Evolutionary conservation across 2,113 vertebrate genomes (phyloP).

Genomic region (Tympanuchus pallidicinctus): DNA sequence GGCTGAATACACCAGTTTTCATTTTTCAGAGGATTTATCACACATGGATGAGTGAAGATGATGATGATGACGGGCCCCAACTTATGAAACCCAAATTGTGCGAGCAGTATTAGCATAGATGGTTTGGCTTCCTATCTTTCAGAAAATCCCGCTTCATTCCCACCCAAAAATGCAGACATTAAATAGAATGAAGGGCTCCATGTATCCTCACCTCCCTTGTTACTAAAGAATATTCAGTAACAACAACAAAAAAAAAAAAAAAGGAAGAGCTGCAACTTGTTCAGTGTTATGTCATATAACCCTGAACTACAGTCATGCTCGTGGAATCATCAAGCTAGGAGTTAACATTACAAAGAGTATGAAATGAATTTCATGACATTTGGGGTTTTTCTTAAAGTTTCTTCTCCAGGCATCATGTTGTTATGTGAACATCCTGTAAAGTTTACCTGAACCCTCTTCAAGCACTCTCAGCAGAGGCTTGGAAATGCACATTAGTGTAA

Average conservation of each 20-base stretch:
- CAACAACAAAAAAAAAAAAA: background rate
- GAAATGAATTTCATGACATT: slow-evolving; percentile 28
- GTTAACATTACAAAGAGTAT: background rate
- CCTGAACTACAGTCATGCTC: background rate
- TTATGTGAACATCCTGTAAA: slow-evolving; percentile 14
- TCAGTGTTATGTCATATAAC: slow-evolving; percentile 17
- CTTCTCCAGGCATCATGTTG: slow-evolving; percentile 66
- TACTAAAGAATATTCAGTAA: background rate
- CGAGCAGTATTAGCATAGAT: background rate
- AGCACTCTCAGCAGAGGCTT: background rate
- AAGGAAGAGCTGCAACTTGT: background rate
- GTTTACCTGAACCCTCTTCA: background rate
- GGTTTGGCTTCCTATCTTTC: background rate
- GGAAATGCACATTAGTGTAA: background rate
- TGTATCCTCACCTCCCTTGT: background rate
- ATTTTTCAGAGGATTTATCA: slow-evolving; percentile 9
- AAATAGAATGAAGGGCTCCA: background rate
- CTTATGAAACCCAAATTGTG: background rate
- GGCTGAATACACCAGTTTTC: background rate
- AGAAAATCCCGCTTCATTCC: background rate
- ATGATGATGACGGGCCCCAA: background rate
- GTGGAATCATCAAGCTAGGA: background rate
- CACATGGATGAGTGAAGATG: background rate
- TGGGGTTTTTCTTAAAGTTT: slow-evolving; percentile 64
- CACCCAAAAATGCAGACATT: background rate